These are phyloP conservation scores for Esperia sulphurella DNA, from an alignment of 2,888 invertebrate species.

Conservation along the genomic window DNA sequence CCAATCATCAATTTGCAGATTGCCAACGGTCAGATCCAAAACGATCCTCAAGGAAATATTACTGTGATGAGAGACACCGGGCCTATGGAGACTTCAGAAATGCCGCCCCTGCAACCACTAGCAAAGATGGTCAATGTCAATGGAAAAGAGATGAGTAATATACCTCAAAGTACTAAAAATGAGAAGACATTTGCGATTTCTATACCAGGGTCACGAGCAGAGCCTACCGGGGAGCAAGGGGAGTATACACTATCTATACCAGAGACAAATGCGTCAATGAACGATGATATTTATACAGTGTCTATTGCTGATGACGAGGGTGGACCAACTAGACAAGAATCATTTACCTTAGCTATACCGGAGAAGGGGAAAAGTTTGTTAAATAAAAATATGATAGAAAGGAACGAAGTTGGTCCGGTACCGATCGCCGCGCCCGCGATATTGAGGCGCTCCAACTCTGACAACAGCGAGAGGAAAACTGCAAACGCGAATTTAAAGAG, in stretches of 20 bases:
- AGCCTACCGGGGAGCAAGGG: conserved; percentile 71
- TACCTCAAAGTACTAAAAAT: conserved; percentile 47
- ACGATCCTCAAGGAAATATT: conserved; percentile 80
- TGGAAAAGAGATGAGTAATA: conserved; percentile 47
- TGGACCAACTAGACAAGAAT: conserved; percentile 55
- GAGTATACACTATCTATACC: conserved; percentile 74
- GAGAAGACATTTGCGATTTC: conserved; percentile 65
- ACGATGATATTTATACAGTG: conserved; percentile 75
- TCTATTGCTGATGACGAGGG: conserved; percentile 73
- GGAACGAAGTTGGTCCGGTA: conserved; percentile 44
- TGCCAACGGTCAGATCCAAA: conserved; percentile 81
- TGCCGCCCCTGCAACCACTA: conserved; percentile 68
- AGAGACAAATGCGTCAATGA: conserved; percentile 72
- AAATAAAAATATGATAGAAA: conserved; percentile 56
- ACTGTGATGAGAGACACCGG: conserved; percentile 78
- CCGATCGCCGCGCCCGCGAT: conserved; percentile 68
- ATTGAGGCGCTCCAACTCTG: conserved; percentile 69
- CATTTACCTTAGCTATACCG: conserved; percentile 68
- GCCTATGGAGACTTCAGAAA: conserved; percentile 48
- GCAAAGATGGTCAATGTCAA: conserved; percentile 49
- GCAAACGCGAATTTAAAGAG: conserved; percentile 55
- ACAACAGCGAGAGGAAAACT: conserved; percentile 64
- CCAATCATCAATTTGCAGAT: conserved; percentile 84
- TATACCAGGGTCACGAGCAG: conserved; percentile 67
- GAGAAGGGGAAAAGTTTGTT: conserved; percentile 69